phyloP scores from a whole-genome alignment of 2,113 vertebrate genomes.

The Ibidorhyncha struthersii region DNA sequence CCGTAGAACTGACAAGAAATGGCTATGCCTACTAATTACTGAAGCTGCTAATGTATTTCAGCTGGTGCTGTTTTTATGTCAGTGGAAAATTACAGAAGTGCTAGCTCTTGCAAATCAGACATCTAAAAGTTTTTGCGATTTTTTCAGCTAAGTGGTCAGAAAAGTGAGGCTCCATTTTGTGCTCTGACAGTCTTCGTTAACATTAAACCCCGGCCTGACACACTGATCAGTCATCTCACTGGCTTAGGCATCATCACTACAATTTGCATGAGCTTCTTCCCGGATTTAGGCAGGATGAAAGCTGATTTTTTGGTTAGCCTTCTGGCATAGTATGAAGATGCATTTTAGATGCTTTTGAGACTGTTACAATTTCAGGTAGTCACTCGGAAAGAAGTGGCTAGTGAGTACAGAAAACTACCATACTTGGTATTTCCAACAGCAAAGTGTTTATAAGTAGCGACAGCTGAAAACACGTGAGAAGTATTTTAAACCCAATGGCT shows the following conservation, averaged over 20 bases:
- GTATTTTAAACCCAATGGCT: constrained; percentile 3
- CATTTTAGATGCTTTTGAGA: not conserved
- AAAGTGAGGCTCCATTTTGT: not conserved
- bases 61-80: not conserved
- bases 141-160: not conserved
- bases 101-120: not conserved
- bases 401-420: not conserved
- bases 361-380: not conserved
- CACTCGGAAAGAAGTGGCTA: not conserved
- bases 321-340: not conserved
- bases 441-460: not conserved
- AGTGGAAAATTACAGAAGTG: not conserved
- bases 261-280: not conserved
- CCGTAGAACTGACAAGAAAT: not conserved
- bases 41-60: constrained; percentile 17
- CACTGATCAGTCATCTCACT: not conserved
- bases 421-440: not conserved
- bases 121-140: not conserved
- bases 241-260: not conserved
- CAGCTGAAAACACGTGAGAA: not conserved
- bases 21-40: not conserved
- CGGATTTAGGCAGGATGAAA: not conserved
- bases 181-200: not conserved
- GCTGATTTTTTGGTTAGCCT: not conserved
- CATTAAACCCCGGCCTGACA: not conserved